Evolutionary conservation across 2,797 vertebrate genomes (phyloP), one percentile per base, ranked within the genome.

Genomic region (Odontamblyopus rebecca): DNA sequence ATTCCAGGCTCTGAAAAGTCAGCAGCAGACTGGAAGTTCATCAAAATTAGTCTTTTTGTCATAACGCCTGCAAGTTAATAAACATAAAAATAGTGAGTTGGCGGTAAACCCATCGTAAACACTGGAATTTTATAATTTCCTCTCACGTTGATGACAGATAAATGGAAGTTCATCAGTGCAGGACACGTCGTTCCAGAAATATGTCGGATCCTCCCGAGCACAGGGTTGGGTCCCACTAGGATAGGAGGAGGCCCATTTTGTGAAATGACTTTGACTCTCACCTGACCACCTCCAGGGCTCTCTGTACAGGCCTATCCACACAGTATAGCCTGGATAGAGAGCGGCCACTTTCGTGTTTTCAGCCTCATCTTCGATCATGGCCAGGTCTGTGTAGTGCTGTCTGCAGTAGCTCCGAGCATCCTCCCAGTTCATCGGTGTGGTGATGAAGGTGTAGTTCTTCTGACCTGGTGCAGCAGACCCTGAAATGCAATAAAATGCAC

Each of bases 261-360:
- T 60, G 57, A 30, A 60, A 6, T 18, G 30, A 27, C 27, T 60
- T 26, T 29, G 27, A 32, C 59, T 61, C 2, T 29, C 59, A n/a
- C 27, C 41, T n/a, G 62, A 64, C 62, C 62, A 64, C 38, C 62
- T 64, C 62, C 62, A 64, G 38, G 61, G 16, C 61, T 62, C 32
- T 38, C 61, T 35, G 61, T 62, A 62, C 30, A 62, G 61, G 32
- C 61, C 61, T 3, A 29, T 62, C 61, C 61, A 61, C 13, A 35
- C 0, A 11, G 35, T 5, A 16, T 0, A 5, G 2, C 60, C 4
- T 18, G 60, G 30, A 61, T 8, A 7, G 13, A 32, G 60, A 6
- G 60, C 6, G 30, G 60, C 0, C 60, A 61, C 60, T 4, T 35
- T 8, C 9, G 35, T 2, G 35, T 38, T 38, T 9, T 38, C 35